phyloP scores from a whole-genome alignment of 2,113 vertebrate genomes.

The Epinephelus lanceolatus region DNA sequence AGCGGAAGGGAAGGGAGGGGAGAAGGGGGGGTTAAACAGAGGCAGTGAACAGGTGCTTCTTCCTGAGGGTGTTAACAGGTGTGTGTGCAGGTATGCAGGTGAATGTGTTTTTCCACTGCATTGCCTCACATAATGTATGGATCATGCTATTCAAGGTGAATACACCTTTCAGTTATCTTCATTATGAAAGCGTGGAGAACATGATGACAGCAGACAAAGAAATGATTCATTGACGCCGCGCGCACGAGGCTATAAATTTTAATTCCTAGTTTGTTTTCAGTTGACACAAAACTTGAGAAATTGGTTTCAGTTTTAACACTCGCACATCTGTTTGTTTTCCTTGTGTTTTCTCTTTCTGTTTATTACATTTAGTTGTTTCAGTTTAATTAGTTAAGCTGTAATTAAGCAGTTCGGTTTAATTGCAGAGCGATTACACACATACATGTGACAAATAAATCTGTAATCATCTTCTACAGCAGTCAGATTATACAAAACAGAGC shows the following conservation, averaged over 20 bases:
- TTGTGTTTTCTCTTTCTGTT: too few relatives aligned
- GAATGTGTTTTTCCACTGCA: constrained; percentile 26
- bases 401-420: neutral
- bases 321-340: too few relatives aligned
- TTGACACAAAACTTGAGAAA: neutral
- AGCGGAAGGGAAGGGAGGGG: neutral
- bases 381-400: neutral
- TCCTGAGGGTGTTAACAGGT: constrained; percentile 58
- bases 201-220: neutral
- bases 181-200: neutral
- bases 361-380: neutral
- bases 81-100: constrained; percentile 21
- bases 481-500: too few relatives aligned
- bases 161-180: neutral
- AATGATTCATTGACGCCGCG: neutral
- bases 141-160: neutral
- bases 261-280: neutral
- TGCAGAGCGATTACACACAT: neutral
- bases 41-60: constrained; percentile 36
- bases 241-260: neutral
- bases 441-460: too few relatives aligned
- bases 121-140: neutral
- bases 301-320: neutral
- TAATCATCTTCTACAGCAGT: too few relatives aligned
- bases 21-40: neutral